These are phyloP conservation scores for Bubalus kerabau DNA, from an alignment of 2,113 vertebrate species.

Conservation along the genomic window DNA sequence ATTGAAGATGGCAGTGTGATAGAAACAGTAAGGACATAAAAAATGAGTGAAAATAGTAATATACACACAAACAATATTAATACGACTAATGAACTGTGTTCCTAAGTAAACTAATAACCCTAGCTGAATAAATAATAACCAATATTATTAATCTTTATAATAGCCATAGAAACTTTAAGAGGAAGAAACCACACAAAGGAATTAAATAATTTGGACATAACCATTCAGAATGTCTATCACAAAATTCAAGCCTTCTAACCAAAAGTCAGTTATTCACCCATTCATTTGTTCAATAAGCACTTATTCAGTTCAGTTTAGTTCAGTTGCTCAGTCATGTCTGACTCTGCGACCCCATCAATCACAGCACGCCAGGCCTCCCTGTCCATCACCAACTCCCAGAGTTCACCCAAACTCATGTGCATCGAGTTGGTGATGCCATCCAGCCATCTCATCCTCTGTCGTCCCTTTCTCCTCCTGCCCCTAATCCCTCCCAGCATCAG, in stretches of 20 bases:
- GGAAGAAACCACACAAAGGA: background rate
- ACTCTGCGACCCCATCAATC: too few relatives aligned
- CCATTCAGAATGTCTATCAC: background rate
- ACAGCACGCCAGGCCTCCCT: too few relatives aligned
- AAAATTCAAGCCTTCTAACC: background rate
- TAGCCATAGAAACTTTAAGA: background rate
- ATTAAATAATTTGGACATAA: conserved; percentile 16
- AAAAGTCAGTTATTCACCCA: background rate
- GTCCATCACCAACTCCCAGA: too few relatives aligned
- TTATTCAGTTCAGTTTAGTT: background rate
- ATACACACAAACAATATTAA: background rate
- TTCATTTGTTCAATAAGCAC: background rate
- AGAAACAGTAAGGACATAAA: background rate
- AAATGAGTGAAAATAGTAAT: background rate
- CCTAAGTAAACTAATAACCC: background rate
- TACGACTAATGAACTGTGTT: background rate
- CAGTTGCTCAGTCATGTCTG: too few relatives aligned
- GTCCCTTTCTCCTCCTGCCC: too few relatives aligned
- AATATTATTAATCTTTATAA: background rate
- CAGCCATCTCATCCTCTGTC: too few relatives aligned
- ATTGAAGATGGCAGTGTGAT: background rate
- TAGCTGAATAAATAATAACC: background rate
- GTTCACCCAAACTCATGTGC: too few relatives aligned
- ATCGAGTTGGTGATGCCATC: too few relatives aligned
- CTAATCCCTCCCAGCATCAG: too few relatives aligned